Conservation (phyloP, 2,888 invertebrate genomes). For the Keiferia lycopersicella region DNA sequence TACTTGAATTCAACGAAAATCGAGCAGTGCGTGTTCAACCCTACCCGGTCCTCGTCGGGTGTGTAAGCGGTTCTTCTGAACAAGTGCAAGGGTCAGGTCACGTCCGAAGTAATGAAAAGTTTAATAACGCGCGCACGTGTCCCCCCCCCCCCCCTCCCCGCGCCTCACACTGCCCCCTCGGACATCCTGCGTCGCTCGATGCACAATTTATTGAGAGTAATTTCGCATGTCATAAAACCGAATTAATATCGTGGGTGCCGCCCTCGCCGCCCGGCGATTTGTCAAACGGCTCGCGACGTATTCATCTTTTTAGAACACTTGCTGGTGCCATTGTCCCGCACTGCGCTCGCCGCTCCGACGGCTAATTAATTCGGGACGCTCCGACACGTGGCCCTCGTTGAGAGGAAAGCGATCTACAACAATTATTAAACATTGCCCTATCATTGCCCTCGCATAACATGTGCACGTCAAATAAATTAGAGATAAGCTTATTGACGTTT, state of each 20-base stretch:
- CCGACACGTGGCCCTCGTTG: conserved; percentile 37
- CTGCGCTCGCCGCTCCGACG: not conserved
- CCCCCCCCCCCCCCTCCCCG: conserved; percentile 33
- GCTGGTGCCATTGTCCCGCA: conserved; percentile 35
- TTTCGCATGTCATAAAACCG: conserved; percentile 80
- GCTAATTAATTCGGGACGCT: conserved; percentile 38
- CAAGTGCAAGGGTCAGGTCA: conserved; percentile 29
- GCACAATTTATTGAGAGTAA: conserved; percentile 75
- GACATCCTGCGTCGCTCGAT: conserved; percentile 45
- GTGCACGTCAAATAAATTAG: conserved; percentile 14
- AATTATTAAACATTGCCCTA: conserved; percentile 21
- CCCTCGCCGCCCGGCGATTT: conserved; percentile 36
- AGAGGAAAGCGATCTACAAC: conserved; percentile 14
- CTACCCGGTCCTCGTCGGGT: not conserved
- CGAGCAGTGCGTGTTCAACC: not conserved
- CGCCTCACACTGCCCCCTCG: conserved; percentile 27
- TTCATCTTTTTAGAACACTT: conserved; percentile 40
- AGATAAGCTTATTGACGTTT: conserved; percentile 17
- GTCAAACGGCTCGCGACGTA: conserved; percentile 45
- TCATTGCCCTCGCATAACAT: conserved; percentile 4
- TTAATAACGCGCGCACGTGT: conserved; percentile 75
- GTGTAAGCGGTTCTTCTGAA: conserved; percentile 2
- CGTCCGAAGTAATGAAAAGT: conserved; percentile 65
- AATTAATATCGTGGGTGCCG: conserved; percentile 63
- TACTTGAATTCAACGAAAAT: not conserved